Base-by-base conservation (phyloP, 2,113 vertebrate species). In the Cepphus grylle region DNA sequence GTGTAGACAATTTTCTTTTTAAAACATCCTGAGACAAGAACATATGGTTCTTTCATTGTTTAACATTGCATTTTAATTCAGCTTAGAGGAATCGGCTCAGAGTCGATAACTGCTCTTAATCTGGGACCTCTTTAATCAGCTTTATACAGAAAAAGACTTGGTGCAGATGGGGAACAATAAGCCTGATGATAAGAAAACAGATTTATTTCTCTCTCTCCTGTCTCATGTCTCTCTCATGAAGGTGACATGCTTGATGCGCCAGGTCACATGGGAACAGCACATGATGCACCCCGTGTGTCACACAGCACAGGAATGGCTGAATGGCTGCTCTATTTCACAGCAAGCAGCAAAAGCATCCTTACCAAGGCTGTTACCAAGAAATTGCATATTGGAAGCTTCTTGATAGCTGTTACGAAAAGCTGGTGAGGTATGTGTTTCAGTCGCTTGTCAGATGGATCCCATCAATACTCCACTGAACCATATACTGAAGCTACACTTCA, bases 201-300 rank as follows among this genome's bases (percentile, higher is more conserved):
- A 81, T 91, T 42, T 76, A 13, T 85, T 88, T 83, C 23, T 62
- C 53, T 55, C 59, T 50, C 59, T 81, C 36, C 36, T 56, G 9
- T 70, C 72, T 93, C 5, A 1, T 43, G 78, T 85, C 43, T 72
- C 22, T 88, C 20, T 73, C 38, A 58, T 66, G 78, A 49, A 91
- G 55, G 14, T 79, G 87, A 79, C 70, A 84, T 40, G 47, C 34
- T n/a, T 61, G n/a, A 74, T 2, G 25, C 84, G 81, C 65, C 50
- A 81, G 69, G 65, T 87, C 94, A 84, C 94, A 91, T 79, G 94
- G 84, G 73, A 91, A 58, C 3, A 74, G 87, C 90, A 87, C 61
- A 74, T 90, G 95, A 94, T 84, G 72, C 63, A 62, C 50, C 27
- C 36, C 29, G 22, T 56, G 58, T 94, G 80, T 86, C 83, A 95